These are phyloP conservation scores for Eilema caniola DNA, from an alignment of 2,888 invertebrate species.

Conservation along the genomic window DNA sequence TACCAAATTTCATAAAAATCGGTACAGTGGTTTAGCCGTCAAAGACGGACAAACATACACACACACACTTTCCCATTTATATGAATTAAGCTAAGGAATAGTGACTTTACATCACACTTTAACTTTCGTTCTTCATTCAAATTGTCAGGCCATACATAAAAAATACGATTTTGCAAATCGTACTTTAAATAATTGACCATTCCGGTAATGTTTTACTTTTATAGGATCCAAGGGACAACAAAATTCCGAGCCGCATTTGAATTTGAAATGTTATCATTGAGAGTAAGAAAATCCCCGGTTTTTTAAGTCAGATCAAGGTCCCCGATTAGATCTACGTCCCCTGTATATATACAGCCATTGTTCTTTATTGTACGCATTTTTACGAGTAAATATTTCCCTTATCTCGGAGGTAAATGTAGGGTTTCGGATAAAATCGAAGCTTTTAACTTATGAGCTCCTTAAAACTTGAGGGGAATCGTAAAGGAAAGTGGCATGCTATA, in stretches of 20 bases:
- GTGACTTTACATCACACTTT: no score
- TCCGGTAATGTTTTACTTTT: background rate
- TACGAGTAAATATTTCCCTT: background rate
- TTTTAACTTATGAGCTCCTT: constrained; percentile 2
- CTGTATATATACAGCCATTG: background rate
- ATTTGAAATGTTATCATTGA: background rate
- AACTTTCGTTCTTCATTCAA: no score
- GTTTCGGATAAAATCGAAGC: background rate
- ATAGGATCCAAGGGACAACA: background rate
- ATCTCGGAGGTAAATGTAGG: background rate
- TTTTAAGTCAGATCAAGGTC: constrained; percentile 1
- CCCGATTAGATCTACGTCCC: background rate
- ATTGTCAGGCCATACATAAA: background rate
- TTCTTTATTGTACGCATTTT: constrained; percentile 1
- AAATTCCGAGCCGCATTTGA: constrained; percentile 1
- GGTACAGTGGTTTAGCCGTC: no score
- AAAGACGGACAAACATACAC: no score
- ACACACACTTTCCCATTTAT: no score
- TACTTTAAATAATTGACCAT: background rate
- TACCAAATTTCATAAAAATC: no score
- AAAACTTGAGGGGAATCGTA: background rate
- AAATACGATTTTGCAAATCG: background rate
- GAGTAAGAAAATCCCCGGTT: background rate
- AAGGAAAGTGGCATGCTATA: background rate
- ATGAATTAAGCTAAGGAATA: no score